Evolutionary conservation across 2,797 vertebrate species (phyloP).

Genomic region (Chiroxiphia lanceolata): DNA sequence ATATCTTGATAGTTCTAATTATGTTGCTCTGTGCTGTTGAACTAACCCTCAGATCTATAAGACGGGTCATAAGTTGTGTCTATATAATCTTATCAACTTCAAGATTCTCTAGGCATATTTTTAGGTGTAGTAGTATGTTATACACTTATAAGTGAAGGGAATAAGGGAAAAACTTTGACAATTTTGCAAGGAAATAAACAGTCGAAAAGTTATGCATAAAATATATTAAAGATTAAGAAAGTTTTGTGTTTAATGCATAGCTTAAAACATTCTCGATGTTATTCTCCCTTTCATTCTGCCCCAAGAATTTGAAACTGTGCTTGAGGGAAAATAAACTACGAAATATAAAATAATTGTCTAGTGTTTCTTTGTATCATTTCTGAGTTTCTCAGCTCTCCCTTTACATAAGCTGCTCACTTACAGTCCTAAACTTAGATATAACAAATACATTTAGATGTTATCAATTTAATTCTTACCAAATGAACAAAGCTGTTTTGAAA

Average conservation of each 20-base stretch:
- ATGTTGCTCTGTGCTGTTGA: neutral
- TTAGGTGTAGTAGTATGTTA: neutral
- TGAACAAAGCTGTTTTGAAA: neutral
- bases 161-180: neutral
- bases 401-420: neutral
- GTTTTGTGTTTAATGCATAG: accelerated
- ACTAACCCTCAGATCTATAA: neutral
- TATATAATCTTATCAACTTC: neutral
- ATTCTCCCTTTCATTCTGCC: neutral
- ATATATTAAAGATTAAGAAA: neutral
- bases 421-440: neutral
- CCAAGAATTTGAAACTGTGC: neutral
- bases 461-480: neutral
- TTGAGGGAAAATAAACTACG: neutral
- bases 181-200: neutral
- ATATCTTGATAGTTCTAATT: neutral
- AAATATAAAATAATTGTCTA: neutral
- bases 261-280: neutral
- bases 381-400: neutral
- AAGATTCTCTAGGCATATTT: neutral
- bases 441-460: neutral
- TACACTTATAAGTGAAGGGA: no score
- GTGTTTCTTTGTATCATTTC: neutral
- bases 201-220: neutral
- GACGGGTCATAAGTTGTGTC: neutral